Evolutionary conservation across 2,888 invertebrate species (phyloP).

Genomic region (Tipula helvola): DNA sequence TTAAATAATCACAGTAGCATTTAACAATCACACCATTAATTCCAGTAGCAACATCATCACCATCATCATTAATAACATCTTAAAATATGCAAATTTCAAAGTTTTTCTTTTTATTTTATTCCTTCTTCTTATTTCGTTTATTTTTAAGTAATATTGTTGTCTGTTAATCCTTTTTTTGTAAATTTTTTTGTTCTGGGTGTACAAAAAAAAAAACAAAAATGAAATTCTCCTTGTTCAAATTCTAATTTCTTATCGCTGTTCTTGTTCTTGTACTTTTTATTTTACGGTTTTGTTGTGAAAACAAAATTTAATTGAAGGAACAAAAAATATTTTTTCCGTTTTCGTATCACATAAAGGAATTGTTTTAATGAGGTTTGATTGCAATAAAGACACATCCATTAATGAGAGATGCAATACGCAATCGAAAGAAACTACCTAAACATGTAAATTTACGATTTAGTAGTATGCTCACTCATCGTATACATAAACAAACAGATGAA

Average conservation of each 20-base stretch:
- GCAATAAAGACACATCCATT: background rate
- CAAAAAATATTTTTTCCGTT: background rate
- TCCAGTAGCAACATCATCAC: slow-evolving; percentile 4
- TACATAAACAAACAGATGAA: background rate
- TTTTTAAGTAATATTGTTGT: background rate
- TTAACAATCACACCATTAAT: slow-evolving; percentile 4
- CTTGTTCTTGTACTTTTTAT: background rate
- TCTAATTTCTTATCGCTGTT: slow-evolving; percentile 4
- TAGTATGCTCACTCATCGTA: background rate
- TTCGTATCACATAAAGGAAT: background rate
- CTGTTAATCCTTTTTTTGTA: background rate
- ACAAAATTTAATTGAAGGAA: background rate
- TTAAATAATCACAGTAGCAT: slow-evolving; percentile 4
- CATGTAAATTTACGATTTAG: background rate
- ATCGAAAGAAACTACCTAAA: background rate
- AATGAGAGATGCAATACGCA: background rate
- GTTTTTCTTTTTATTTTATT: background rate
- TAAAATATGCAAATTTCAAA: background rate
- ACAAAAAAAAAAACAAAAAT: background rate
- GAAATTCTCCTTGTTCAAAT: background rate
- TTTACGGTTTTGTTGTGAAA: background rate
- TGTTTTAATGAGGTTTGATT: background rate
- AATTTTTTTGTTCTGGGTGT: background rate
- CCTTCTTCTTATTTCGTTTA: background rate
- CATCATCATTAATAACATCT: slow-evolving; percentile 4